Evolutionary conservation across 2,888 invertebrate genomes (phyloP), one percentile per base, ranked within the genome.

Genomic region (Heteropelma amictum): DNA sequence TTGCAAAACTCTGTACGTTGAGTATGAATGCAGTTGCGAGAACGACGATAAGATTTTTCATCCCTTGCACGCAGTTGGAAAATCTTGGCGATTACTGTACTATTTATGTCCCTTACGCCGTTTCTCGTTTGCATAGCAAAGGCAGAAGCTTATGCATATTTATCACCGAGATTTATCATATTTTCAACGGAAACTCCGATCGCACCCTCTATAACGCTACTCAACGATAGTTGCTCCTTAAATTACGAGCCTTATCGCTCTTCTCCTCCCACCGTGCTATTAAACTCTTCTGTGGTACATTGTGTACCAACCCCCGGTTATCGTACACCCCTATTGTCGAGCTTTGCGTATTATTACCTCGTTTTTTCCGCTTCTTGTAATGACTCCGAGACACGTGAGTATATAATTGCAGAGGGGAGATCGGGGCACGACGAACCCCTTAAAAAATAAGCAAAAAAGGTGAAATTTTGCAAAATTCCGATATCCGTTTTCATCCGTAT

Each of bases 181-280:
- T 70, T 74, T 74, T 70, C 65, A 65, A 54, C 65, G 54, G 65
- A 70, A 74, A 70, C 74, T 54, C 49, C 28, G 42, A 74, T 51
- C 54, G 30, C 45, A 30, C 30, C 26, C 35, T 47, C 53, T 2
- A 14, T n/a, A 26, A 33, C 33, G 33, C 5, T 14, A 23, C 45
- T 19, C 30, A 6, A 12, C 17, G 60, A 30, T 56, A 73, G 70
- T 72, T 42, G 67, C 33, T 35, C 67, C 35, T 28, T 72, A 51
- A 76, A 69, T 76, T 65, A 73, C 65, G 70, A 51, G 67, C 45
- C 33, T 70, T 73, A 77, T 77, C 76, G 70, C 67, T 70, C 30
- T 60, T 64, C 69, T 60, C 33, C 33, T 51, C 45, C n/a, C n/a
- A 42, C 49, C 63, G 30, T 14, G 64, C 58, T 69, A 69, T 74